These are phyloP conservation scores for Megalonaias nervosa DNA, from an alignment of 1,140 invertebrate species.

Conservation along the genomic window DNA sequence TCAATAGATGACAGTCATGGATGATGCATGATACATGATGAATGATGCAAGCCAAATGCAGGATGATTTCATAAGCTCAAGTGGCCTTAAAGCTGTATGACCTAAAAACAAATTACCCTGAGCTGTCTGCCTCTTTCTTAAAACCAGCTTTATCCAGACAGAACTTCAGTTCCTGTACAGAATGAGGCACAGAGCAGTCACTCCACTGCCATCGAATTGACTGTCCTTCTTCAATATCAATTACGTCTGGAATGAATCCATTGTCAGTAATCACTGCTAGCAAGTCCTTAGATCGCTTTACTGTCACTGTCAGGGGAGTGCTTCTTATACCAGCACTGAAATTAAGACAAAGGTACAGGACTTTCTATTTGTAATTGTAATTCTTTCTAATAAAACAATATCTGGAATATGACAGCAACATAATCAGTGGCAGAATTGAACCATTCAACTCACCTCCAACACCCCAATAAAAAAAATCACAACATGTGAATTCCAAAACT, in stretches of 20 bases:
- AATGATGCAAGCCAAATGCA: no score
- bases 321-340: slow-evolving; percentile 61
- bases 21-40: no score
- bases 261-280: slow-evolving; percentile 61
- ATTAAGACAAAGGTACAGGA: neutral
- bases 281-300: slow-evolving; percentile 55
- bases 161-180: slow-evolving; percentile 63
- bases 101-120: slow-evolving; percentile 28
- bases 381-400: no score
- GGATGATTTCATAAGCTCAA: no score
- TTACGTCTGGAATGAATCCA: slow-evolving; percentile 63
- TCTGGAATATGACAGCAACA: no score
- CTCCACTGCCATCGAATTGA: slow-evolving; percentile 68
- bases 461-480: no score
- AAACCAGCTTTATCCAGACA: slow-evolving; percentile 53
- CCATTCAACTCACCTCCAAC: no score
- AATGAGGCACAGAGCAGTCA: slow-evolving; percentile 58
- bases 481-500: no score
- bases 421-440: no score
- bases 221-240: slow-evolving; percentile 67
- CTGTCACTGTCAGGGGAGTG: slow-evolving; percentile 61
- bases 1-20: no score
- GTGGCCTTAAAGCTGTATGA: neutral
- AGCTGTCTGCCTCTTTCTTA: slow-evolving; percentile 40
- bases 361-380: no score